Conservation (phyloP, 2,888 invertebrate species). For the Gastracanthus pulcherrimus region DNA sequence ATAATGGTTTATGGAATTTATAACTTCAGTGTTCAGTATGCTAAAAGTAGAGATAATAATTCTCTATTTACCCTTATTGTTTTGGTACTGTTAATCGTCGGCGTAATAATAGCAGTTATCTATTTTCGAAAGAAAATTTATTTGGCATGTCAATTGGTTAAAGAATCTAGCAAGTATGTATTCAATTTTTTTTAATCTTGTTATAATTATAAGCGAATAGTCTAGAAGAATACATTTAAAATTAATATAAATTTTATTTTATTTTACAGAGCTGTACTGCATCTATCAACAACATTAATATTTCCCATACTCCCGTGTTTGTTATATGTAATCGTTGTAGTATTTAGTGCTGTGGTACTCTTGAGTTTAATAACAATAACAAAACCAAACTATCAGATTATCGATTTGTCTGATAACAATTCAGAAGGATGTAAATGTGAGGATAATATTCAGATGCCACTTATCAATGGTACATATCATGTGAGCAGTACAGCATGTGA, state of each 20-base stretch:
- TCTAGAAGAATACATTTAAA: slow-evolving; percentile 6
- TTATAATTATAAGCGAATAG: slow-evolving; percentile 65
- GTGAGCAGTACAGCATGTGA: not conserved
- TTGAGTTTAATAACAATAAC: slow-evolving; percentile 14
- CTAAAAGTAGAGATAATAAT: not conserved
- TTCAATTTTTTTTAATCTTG: slow-evolving; percentile 29
- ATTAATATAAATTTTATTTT: not conserved
- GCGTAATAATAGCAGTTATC: slow-evolving; percentile 15
- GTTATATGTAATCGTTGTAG: not conserved
- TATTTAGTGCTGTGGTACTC: not conserved
- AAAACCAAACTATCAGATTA: not conserved
- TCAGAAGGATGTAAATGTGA: slow-evolving; percentile 42
- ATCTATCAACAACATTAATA: slow-evolving; percentile 89
- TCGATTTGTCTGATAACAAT: not conserved
- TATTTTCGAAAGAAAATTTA: slow-evolving; percentile 41
- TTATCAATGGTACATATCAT: not conserved
- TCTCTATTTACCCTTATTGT: slow-evolving; percentile 23
- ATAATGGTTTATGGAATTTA: slow-evolving; percentile 77
- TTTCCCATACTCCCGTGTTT: slow-evolving; percentile 82
- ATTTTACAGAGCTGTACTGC: slow-evolving; percentile 88
- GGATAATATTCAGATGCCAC: not conserved
- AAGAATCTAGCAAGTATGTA: slow-evolving; percentile 79
- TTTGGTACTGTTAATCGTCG: not conserved
- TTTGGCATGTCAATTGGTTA: slow-evolving; percentile 28
- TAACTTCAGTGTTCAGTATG: not conserved